Evolutionary conservation across 1,140 invertebrate species (phyloP), one percentile per base, ranked within the genome.

Genomic region (Hydropsyche tenuis): DNA sequence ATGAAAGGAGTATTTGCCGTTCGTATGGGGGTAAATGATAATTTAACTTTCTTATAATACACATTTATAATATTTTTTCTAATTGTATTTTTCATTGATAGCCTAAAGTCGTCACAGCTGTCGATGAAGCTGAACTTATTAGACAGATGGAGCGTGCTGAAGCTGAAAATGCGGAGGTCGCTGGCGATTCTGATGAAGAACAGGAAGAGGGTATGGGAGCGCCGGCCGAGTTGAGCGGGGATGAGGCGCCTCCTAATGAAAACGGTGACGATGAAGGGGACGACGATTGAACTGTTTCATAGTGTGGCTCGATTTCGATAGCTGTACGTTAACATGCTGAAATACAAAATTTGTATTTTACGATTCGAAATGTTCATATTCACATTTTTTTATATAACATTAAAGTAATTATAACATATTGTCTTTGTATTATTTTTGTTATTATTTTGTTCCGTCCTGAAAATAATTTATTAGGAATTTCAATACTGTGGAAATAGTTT

Each of bases 21-120:
- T 74, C 93, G 97, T 83, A 96, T 97, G 93, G 92, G 94, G 81
- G 95, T 96, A 89, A 89, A 37, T 37, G 9, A 4, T 37, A 37
- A 37, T 4, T 37, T 37, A 4, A 37, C 30, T 37, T 9, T 37
- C 23, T 62, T 69, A 37, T 25, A 53, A 16, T 53, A 5, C n/a
- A 5, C 48, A 53, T 16, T 6, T 53, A 53, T 18, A 18, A 5
- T 53, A 14, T 3, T 53, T 53, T 22, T 46, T 20, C 27, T 42
- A 42, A 43, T 43, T 43, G 3, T 27, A 27, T 30, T 51, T 5
- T 66, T 1, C 16, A 16, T 3, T 81, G 83, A 12, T 80, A 97
- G 93, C 96, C 97, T 51, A 98, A 99, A 89, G 96, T 99, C 63
- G 96, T 99, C 7, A 99, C 98, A 22, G 97, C 98, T 63, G 92